Evolutionary conservation across 2,113 vertebrate species (phyloP).

Genomic region (Todiramphus saurophagus): DNA sequence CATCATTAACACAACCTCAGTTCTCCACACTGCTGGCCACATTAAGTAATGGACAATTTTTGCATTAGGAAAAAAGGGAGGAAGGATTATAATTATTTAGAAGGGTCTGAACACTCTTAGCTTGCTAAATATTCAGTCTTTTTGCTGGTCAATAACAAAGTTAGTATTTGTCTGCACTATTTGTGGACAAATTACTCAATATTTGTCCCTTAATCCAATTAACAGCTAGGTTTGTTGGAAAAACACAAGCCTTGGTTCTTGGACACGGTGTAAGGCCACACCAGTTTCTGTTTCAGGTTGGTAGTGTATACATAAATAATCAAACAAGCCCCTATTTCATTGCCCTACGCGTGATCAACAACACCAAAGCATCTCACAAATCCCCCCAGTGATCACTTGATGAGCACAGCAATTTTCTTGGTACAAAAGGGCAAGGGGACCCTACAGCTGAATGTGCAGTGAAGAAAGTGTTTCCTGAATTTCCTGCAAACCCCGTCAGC

Average conservation of each 20-base stretch:
- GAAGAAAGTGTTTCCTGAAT: not conserved
- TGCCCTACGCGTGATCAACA: not conserved
- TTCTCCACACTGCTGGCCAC: conserved; percentile 43
- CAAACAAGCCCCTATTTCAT: not conserved
- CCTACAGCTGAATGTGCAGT: not conserved
- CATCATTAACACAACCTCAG: conserved; percentile 56
- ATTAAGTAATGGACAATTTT: conserved; percentile 51
- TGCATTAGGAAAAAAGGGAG: not conserved
- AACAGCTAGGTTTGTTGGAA: not conserved
- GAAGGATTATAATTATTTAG: not conserved
- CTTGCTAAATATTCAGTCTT: not conserved
- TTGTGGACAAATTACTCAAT: not conserved
- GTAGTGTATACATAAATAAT: not conserved
- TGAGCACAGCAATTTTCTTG: not conserved
- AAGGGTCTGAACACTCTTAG: not conserved
- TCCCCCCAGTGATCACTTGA: not conserved
- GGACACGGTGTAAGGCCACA: not conserved
- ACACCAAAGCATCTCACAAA: not conserved
- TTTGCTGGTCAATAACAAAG: not conserved
- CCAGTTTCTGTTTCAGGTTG: not conserved
- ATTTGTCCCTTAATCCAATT: not conserved
- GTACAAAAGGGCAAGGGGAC: not conserved
- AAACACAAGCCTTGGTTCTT: not conserved
- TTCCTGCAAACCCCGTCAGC: not conserved
- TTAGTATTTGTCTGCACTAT: not conserved